Percentiles rank a stretch among this genome's conserved stretches.
Conservation (phyloP, 2,113 vertebrate species). For the Zosterops borbonicus region DNA sequence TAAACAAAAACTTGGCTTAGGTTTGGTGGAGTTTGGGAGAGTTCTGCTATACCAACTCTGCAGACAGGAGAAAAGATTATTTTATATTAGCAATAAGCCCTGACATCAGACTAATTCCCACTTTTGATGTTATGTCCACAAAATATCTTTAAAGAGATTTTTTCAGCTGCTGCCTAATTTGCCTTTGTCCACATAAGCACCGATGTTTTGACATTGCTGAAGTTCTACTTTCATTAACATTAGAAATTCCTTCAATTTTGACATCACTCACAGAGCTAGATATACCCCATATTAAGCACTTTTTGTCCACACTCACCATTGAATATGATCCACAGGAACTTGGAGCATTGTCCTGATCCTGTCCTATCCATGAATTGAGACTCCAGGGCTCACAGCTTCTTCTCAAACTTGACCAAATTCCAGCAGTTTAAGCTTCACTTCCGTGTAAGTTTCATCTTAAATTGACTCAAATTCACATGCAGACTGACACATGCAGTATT, state of each 20-base stretch:
- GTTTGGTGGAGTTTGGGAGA: neutral
- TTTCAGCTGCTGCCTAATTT: neutral
- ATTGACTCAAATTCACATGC: neutral
- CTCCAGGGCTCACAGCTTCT: neutral
- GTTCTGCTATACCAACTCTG: neutral
- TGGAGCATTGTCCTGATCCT: neutral
- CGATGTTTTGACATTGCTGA: neutral
- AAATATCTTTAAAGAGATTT: neutral
- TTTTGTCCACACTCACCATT: neutral
- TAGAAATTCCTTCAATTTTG: neutral
- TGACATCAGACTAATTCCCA: neutral
- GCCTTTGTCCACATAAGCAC: fast-evolving
- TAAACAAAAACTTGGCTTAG: neutral
- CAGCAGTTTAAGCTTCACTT: neutral
- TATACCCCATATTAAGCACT: neutral
- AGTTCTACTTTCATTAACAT: neutral
- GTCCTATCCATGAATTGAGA: neutral
- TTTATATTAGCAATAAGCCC: neutral
- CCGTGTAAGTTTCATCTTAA: neutral
- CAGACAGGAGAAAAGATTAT: neutral
- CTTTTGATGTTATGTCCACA: neutral
- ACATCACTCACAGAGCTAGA: neutral
- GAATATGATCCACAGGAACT: neutral
- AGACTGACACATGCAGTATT: neutral
- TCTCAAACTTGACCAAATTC: neutral